Conservation (phyloP, 2,797 vertebrate species). For the Sternotherus odoratus region DNA sequence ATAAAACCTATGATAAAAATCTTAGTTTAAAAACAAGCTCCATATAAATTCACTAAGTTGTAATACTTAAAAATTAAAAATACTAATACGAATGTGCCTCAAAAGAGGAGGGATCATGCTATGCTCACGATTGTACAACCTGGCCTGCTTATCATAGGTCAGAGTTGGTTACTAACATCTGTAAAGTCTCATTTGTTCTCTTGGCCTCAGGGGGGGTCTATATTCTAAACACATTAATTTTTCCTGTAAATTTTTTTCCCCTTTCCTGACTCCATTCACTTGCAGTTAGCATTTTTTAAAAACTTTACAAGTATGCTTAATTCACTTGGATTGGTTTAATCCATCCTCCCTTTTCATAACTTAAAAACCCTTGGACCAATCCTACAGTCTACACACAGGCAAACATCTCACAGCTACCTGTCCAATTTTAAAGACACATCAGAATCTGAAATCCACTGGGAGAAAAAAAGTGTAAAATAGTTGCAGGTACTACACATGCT, state of each 20-base stretch:
- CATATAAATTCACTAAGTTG: not conserved
- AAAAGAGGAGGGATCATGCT: not conserved
- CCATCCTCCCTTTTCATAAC: not conserved
- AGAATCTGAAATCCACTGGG: not conserved
- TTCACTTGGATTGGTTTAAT: not conserved
- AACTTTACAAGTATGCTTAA: not conserved
- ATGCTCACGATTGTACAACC: not conserved
- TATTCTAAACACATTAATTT: not conserved
- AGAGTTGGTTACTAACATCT: not conserved
- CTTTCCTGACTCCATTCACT: not conserved
- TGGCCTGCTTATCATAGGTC: not conserved
- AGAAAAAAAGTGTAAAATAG: not conserved
- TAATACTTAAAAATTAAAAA: not conserved
- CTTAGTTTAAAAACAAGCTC: not conserved
- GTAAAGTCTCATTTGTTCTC: not conserved
- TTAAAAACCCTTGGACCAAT: not conserved
- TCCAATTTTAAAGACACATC: not conserved
- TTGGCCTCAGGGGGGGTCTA: not conserved
- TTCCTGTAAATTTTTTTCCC: not conserved
- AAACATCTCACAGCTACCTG: not conserved
- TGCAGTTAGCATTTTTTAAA: not conserved
- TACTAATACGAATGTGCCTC: not conserved
- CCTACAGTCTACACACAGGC: not conserved
- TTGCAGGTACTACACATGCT: not conserved
- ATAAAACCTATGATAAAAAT: not conserved